Evolutionary conservation across 1,140 invertebrate genomes (phyloP).

Genomic region (Atta cephalotes): DNA sequence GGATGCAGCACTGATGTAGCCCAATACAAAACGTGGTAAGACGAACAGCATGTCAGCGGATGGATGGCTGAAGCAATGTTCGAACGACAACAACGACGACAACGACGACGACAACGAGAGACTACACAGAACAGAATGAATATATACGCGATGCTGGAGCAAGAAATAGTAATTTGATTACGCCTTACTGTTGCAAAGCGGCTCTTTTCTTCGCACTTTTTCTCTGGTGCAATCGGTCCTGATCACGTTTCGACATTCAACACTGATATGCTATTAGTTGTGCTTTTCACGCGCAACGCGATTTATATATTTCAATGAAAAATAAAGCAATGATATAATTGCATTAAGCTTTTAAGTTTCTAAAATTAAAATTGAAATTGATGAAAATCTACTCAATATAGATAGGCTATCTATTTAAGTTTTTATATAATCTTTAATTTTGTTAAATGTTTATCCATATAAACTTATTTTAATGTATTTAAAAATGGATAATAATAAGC

Average conservation of each 20-base stretch:
- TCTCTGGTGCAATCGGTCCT: not conserved
- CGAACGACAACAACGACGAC: slow-evolving; percentile 30
- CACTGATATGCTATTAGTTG: not conserved
- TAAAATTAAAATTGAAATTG: not conserved
- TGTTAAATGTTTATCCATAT: too few species aligned
- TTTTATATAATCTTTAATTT: too few species aligned
- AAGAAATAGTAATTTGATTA: slow-evolving; percentile 58
- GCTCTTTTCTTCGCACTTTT: not conserved
- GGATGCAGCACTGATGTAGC: slow-evolving; percentile 32
- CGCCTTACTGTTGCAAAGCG: slow-evolving; percentile 23
- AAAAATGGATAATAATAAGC: too few species aligned
- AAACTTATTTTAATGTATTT: too few species aligned
- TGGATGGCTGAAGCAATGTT: slow-evolving; percentile 37
- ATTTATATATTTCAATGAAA: not conserved
- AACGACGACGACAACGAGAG: slow-evolving; percentile 21
- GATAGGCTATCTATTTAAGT: not conserved
- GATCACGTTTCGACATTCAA: slow-evolving; percentile 12
- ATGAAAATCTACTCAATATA: not conserved
- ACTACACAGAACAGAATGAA: slow-evolving; percentile 2
- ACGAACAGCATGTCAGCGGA: slow-evolving; percentile 36
- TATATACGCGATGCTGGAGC: not conserved
- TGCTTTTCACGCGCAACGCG: not conserved
- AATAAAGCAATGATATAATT: slow-evolving; percentile 2
- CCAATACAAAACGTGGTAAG: slow-evolving; percentile 51
- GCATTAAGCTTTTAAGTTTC: not conserved